Conservation (phyloP, 1,140 invertebrate genomes). For the Oryctes rhinoceros region DNA sequence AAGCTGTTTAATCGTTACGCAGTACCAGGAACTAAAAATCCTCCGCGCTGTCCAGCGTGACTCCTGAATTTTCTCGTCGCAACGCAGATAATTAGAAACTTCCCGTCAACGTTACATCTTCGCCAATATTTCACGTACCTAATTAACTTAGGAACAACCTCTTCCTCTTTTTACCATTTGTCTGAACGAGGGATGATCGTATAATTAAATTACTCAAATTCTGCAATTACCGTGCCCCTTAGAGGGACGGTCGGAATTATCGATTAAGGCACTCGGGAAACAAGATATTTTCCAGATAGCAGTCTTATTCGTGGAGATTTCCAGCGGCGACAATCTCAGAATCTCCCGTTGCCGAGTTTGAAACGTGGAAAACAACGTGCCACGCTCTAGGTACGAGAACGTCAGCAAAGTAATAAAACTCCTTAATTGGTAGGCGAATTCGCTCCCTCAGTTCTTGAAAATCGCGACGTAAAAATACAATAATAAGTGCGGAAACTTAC, state of each 20-base stretch:
- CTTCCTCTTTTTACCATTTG: neutral
- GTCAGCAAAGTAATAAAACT: slow-evolving; percentile 11
- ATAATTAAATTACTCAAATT: slow-evolving; percentile 16
- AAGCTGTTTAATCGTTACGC: no score
- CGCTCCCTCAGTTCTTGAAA: neutral
- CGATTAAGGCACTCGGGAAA: neutral
- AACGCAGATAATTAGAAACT: neutral
- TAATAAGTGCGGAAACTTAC: neutral
- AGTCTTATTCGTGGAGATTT: neutral
- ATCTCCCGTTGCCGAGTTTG: neutral
- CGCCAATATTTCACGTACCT: neutral
- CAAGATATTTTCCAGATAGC: neutral
- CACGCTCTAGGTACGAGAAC: neutral
- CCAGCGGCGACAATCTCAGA: neutral
- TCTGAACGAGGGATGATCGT: slow-evolving; percentile 13
- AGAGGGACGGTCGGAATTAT: neutral
- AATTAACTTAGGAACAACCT: neutral
- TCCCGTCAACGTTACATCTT: neutral
- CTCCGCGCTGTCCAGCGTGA: no score
- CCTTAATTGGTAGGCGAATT: neutral
- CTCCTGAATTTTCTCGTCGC: neutral
- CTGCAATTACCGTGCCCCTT: neutral
- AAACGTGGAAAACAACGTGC: no score
- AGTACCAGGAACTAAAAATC: no score
- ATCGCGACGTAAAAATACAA: neutral